A percentile compares a stretch with the other conserved stretches of the same genome.
Conservation (phyloP, 2,113 vertebrate species). For the Drymodes brunneopygia region DNA sequence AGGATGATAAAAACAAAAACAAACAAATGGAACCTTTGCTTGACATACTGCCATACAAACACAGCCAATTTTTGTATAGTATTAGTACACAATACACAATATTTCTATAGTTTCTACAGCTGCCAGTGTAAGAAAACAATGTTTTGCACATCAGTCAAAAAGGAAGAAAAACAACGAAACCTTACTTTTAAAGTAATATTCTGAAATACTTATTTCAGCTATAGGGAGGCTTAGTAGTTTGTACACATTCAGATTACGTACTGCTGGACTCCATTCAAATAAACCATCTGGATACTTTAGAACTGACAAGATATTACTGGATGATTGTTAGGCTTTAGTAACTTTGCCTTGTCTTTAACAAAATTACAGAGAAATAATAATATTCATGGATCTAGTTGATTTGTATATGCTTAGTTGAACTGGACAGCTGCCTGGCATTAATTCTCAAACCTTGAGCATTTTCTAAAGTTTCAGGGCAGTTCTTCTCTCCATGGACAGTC, state of each 20-base stretch:
- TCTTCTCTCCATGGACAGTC: slow-evolving; percentile 58
- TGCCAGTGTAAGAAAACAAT: background rate
- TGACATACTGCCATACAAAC: background rate
- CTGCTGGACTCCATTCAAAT: slow-evolving; percentile 51
- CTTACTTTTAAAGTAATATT: slow-evolving; percentile 5
- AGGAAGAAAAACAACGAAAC: background rate
- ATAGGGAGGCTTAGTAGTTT: background rate
- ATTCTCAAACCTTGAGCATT: slow-evolving; percentile 64
- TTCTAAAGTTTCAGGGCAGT: slow-evolving; percentile 25
- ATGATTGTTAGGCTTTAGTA: slow-evolving; percentile 16
- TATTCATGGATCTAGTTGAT: slow-evolving; percentile 8
- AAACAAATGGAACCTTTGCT: slow-evolving; percentile 20
- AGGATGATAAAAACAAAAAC: background rate
- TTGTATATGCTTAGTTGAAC: slow-evolving; percentile 38
- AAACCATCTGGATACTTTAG: slow-evolving; percentile 41
- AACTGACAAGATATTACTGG: slow-evolving; percentile 11
- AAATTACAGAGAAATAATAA: slow-evolving; percentile 30
- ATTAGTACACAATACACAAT: background rate
- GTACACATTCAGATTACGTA: background rate
- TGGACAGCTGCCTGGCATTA: slow-evolving; percentile 41
- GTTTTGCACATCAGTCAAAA: background rate
- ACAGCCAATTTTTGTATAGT: background rate
- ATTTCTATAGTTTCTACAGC: background rate
- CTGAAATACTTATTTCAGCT: slow-evolving; percentile 26
- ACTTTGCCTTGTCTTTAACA: slow-evolving; percentile 29